Percentiles rank a stretch among this genome's conserved stretches.
phyloP scores from a whole-genome alignment of 2,797 vertebrate species.

The Tolypeutes matacus region DNA sequence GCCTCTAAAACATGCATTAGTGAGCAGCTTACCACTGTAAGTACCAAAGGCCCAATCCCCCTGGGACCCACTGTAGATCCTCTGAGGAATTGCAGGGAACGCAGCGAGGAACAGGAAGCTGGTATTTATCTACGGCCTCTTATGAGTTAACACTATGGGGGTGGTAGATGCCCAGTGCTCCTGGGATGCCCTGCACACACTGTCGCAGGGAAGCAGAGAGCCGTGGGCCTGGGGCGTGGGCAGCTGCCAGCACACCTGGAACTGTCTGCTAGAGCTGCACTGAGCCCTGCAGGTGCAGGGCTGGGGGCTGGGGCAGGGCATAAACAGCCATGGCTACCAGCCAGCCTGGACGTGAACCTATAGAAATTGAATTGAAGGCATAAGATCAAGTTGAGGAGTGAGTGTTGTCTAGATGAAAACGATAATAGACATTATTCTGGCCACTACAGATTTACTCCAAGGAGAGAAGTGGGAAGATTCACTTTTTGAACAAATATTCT shows the following conservation, averaged over 20 bases:
- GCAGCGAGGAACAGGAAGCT: not conserved
- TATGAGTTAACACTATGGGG: not conserved
- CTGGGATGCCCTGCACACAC: rapidly evolving
- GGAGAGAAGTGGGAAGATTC: not conserved
- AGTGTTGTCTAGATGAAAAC: rapidly evolving
- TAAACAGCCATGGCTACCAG: rapidly evolving
- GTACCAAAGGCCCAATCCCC: rapidly evolving
- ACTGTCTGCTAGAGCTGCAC: rapidly evolving
- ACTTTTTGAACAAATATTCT: rapidly evolving
- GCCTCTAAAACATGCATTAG: rapidly evolving
- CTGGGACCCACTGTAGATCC: rapidly evolving
- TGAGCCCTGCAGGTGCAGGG: rapidly evolving
- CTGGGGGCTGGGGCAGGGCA: rapidly evolving
- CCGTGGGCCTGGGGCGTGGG: rapidly evolving
- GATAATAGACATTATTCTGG: rapidly evolving
- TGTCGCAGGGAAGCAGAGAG: not conserved
- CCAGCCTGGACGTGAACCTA: rapidly evolving
- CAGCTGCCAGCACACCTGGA: too few relatives aligned
- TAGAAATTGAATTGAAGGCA: rapidly evolving
- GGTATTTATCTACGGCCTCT: rapidly evolving
- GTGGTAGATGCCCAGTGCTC: rapidly evolving
- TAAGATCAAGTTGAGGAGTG: not conserved
- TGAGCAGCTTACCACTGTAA: rapidly evolving
- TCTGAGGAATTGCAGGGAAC: rapidly evolving
- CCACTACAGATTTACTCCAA: rapidly evolving